Percentiles rank a stretch among this genome's conserved stretches.
These are phyloP conservation scores for Neoniphon sammara DNA, from an alignment of 2,797 vertebrate species.

Conservation along the genomic window DNA sequence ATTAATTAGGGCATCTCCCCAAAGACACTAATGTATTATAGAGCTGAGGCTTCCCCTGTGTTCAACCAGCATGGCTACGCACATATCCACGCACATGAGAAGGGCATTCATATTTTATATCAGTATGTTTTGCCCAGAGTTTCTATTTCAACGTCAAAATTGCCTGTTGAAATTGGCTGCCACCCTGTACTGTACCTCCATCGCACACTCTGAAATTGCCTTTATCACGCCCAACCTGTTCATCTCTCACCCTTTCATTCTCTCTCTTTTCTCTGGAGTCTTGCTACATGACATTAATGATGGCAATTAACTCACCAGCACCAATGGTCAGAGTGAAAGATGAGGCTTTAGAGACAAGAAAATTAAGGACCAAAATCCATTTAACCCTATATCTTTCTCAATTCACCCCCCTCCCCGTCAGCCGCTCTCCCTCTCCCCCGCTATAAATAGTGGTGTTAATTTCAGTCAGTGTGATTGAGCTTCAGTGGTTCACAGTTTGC, in stretches of 20 bases:
- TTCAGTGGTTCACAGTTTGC: constrained; percentile 70
- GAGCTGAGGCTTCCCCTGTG: constrained; percentile 74
- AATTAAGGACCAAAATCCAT: constrained; percentile 65
- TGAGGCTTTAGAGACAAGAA: constrained; percentile 32
- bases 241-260: constrained; percentile 41
- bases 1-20: constrained; percentile 84
- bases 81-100: constrained; percentile 41
- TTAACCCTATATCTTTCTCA: constrained; percentile 54
- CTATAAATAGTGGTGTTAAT: constrained; percentile 84
- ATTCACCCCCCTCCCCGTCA: background rate
- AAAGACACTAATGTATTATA: constrained; percentile 78
- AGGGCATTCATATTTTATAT: constrained; percentile 71
- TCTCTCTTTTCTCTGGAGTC: constrained; percentile 38
- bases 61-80: constrained; percentile 61
- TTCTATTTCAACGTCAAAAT: constrained; percentile 68
- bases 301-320: constrained; percentile 75
- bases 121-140: constrained; percentile 68
- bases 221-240: constrained; percentile 44
- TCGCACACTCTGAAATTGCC: constrained; percentile 52
- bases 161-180: constrained; percentile 64
- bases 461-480: constrained; percentile 80
- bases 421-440: constrained; percentile 54
- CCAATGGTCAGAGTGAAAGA: constrained; percentile 33
- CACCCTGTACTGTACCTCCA: constrained; percentile 45
- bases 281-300: constrained; percentile 65